Evolutionary conservation across 2,113 vertebrate species (phyloP).

Genomic region (Cyanocitta stelleri): DNA sequence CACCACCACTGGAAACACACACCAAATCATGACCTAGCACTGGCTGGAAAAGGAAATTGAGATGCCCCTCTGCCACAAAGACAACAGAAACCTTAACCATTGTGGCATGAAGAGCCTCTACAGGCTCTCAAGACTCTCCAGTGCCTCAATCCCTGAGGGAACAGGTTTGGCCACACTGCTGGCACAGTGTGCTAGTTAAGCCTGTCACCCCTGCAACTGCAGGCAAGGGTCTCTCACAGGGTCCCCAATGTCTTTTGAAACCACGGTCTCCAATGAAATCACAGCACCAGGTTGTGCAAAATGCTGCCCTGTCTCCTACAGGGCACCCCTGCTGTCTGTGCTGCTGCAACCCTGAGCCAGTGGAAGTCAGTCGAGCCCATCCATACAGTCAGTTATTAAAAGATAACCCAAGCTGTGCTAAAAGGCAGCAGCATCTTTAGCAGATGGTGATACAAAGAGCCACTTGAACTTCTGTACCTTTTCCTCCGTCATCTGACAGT

Average conservation of each 20-base stretch:
- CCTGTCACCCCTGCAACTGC: neutral
- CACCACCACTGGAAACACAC: neutral
- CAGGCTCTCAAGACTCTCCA: neutral
- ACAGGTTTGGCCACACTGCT: neutral
- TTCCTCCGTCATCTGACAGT: neutral
- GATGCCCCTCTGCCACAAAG: neutral
- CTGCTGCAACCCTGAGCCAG: neutral
- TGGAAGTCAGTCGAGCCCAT: neutral
- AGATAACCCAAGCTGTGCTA: neutral
- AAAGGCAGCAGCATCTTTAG: neutral
- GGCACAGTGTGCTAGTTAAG: neutral
- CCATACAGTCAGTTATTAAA: neutral
- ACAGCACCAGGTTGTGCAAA: neutral
- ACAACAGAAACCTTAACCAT: neutral
- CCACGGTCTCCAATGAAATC: neutral
- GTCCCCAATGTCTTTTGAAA: neutral
- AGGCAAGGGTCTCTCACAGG: neutral
- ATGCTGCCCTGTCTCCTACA: neutral
- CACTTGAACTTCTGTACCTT: slow-evolving; percentile 16
- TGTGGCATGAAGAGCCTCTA: neutral
- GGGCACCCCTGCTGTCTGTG: neutral
- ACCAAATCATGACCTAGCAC: rapidly evolving
- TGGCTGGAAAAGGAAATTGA: neutral
- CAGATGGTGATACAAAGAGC: slow-evolving; percentile 24
- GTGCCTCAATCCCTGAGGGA: neutral